Evolutionary conservation across 2,113 vertebrate genomes (phyloP).

Genomic region (Platysteira castanea): DNA sequence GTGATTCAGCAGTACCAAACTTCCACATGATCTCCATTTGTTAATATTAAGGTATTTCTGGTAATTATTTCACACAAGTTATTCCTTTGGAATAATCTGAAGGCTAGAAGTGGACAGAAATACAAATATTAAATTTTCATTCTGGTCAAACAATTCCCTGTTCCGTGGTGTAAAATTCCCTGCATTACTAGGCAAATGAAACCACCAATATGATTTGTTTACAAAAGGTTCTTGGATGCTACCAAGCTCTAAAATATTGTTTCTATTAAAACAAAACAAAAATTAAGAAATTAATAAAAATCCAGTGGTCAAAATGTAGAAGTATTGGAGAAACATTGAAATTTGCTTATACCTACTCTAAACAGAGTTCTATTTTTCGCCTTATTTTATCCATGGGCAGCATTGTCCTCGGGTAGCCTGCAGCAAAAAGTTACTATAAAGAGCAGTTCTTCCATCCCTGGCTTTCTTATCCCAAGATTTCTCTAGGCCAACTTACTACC

Average conservation of each 20-base stretch:
- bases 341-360: background rate
- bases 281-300: background rate
- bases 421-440: background rate
- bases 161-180: background rate
- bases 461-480: background rate
- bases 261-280: background rate
- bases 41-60: background rate
- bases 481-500: background rate
- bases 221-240: background rate
- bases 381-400: background rate
- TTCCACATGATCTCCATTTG: background rate
- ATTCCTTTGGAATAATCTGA: background rate
- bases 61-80: background rate
- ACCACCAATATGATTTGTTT: background rate
- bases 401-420: background rate
- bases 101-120: background rate
- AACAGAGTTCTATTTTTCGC: background rate
- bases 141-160: background rate
- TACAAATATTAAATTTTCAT: background rate
- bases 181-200: background rate
- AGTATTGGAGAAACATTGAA: background rate
- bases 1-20: background rate
- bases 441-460: background rate
- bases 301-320: background rate
- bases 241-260: background rate